These are phyloP conservation scores for Artemia sinica DNA, from an alignment of 2,888 invertebrate species.

Conservation along the genomic window DNA sequence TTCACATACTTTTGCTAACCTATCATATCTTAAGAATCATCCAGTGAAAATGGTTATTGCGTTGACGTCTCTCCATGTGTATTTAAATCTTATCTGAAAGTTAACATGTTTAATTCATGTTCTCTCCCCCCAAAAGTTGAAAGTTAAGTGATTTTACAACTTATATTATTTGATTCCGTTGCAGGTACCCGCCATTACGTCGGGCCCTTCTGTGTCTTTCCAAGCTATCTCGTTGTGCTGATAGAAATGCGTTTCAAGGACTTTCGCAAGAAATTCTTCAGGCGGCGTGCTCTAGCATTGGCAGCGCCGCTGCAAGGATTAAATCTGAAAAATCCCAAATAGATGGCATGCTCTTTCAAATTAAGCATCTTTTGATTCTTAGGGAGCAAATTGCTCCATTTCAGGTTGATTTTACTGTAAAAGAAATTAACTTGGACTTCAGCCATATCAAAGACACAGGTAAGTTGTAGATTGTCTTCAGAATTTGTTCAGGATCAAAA, in stretches of 20 bases:
- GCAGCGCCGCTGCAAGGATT: conserved; percentile 18
- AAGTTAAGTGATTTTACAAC: no score
- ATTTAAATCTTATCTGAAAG: no score
- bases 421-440: conserved; percentile 83
- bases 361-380: conserved; percentile 88
- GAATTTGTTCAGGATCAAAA: no score
- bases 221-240: conserved; percentile 75
- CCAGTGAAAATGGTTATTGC: no score
- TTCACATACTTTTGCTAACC: no score
- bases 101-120: no score
- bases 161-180: neutral
- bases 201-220: conserved; percentile 86
- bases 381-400: conserved; percentile 97
- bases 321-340: conserved; percentile 41
- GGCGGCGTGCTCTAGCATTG: conserved; percentile 19
- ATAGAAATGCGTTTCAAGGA: conserved; percentile 86
- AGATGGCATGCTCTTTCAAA: conserved; percentile 92
- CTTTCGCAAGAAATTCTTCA: conserved; percentile 47
- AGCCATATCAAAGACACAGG: conserved; percentile 77
- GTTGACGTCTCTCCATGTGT: no score
- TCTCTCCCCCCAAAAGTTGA: no score
- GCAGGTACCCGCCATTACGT: conserved; percentile 72
- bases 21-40: no score
- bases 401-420: conserved; percentile 79
- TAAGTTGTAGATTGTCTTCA: neutral